Percentiles rank a stretch among this genome's conserved stretches.
Evolutionary conservation across 2,113 vertebrate species (phyloP).

Genomic region (Mystacornis crossleyi): DNA sequence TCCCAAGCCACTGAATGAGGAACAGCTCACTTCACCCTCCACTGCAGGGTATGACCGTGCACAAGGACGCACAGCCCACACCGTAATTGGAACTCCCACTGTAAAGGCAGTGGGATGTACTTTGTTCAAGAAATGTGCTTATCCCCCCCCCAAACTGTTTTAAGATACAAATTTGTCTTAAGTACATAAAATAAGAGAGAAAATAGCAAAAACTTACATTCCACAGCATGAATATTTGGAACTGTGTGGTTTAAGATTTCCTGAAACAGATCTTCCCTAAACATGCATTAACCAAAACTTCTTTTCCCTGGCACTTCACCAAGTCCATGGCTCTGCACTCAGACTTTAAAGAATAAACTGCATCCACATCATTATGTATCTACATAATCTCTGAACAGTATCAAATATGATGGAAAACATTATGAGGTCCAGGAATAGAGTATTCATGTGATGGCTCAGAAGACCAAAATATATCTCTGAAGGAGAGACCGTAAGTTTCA

Average conservation of each 20-base stretch:
- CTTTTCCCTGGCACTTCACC: not conserved
- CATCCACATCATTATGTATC: not conserved
- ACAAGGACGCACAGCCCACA: not conserved
- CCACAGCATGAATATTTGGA: not conserved
- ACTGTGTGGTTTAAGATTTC: not conserved
- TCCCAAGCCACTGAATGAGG: not conserved
- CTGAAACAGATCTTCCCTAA: not conserved
- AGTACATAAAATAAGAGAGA: not conserved
- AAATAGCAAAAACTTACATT: not conserved
- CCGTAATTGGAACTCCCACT: not conserved
- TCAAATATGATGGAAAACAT: not conserved
- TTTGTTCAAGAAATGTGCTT: not conserved
- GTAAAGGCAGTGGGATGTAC: not conserved
- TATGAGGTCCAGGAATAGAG: not conserved
- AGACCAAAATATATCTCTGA: not conserved
- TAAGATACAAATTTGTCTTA: not conserved
- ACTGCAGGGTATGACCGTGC: rapidly evolving
- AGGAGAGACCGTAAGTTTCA: not conserved
- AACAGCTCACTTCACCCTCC: not conserved
- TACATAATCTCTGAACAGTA: not conserved
- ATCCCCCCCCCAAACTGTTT: not conserved
- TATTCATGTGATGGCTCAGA: not conserved
- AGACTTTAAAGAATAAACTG: not conserved
- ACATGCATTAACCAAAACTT: not conserved
- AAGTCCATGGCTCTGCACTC: not conserved